Percentiles rank a stretch among this genome's conserved stretches.
phyloP scores from a whole-genome alignment of 1,140 invertebrate genomes.

The Lamellibrachia luymesi region DNA sequence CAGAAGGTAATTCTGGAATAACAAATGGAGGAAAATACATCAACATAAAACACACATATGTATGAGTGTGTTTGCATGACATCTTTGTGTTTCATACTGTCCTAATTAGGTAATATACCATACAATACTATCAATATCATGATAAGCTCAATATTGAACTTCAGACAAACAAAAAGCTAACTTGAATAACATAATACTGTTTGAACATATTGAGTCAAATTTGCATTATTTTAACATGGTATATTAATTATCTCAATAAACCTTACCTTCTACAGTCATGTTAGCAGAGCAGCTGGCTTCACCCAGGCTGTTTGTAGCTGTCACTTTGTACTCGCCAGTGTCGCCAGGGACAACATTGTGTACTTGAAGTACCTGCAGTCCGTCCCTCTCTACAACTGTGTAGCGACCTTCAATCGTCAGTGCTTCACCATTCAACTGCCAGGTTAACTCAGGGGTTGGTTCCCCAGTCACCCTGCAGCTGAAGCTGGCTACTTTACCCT shows the following conservation, averaged over 20 bases:
- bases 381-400: slow-evolving; percentile 45
- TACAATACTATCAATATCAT: no score
- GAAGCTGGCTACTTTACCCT: slow-evolving; percentile 83
- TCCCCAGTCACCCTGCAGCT: slow-evolving; percentile 85
- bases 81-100: no score
- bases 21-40: neutral
- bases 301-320: slow-evolving; percentile 51
- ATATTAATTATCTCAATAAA: neutral
- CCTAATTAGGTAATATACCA: no score
- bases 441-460: slow-evolving; percentile 83
- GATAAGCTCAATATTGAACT: no score
- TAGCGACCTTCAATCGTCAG: slow-evolving; percentile 44
- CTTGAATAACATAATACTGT: no score
- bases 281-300: slow-evolving; percentile 44
- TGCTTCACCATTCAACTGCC: slow-evolving; percentile 63
- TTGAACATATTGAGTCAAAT: no score
- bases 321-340: slow-evolving; percentile 44
- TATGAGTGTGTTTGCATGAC: neutral
- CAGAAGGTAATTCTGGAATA: slow-evolving; percentile 39
- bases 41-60: neutral
- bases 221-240: no score
- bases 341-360: slow-evolving; percentile 44
- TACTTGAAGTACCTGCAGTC: slow-evolving; percentile 34
- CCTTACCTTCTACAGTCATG: slow-evolving; percentile 41
- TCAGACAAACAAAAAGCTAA: no score